Evolutionary conservation across 1,140 invertebrate species (phyloP).

Genomic region (Cotesia typhae): DNA sequence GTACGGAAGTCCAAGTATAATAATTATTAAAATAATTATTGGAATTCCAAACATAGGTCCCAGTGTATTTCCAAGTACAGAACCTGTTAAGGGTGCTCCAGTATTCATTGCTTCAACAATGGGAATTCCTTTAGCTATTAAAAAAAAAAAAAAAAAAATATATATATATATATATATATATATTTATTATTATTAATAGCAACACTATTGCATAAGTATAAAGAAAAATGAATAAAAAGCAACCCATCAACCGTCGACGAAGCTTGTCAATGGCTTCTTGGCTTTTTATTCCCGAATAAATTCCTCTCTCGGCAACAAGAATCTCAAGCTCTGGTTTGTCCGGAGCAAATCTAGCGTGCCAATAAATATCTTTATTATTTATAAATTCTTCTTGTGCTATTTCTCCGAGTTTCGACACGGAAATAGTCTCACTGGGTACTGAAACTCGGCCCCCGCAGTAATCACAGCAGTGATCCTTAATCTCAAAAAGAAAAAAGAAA

Average conservation of each 20-base stretch:
- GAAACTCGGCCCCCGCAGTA: slow-evolving; percentile 57
- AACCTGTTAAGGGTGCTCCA: slow-evolving; percentile 46
- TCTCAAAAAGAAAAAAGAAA: slow-evolving; percentile 40
- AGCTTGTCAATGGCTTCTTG: slow-evolving; percentile 44
- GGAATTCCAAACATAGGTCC: slow-evolving; percentile 47
- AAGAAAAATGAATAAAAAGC: slow-evolving; percentile 8
- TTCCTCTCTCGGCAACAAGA: slow-evolving; percentile 51
- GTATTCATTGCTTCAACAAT: slow-evolving; percentile 37
- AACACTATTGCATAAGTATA: slow-evolving; percentile 16
- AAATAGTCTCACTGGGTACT: slow-evolving; percentile 36
- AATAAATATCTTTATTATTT: slow-evolving; percentile 41
- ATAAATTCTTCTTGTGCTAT: slow-evolving; percentile 43
- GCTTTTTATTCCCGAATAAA: slow-evolving; percentile 48
- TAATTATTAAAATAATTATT: slow-evolving; percentile 42
- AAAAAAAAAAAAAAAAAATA: not conserved
- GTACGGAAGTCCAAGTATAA: slow-evolving; percentile 43
- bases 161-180: not conserved
- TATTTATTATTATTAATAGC: not conserved
- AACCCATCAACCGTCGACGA: slow-evolving; percentile 39
- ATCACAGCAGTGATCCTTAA: slow-evolving; percentile 61
- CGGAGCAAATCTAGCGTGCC: slow-evolving; percentile 53
- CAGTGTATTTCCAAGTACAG: slow-evolving; percentile 37
- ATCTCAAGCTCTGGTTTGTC: slow-evolving; percentile 48
- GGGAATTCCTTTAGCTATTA: not conserved
- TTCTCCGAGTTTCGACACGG: slow-evolving; percentile 41